Percentiles rank a stretch among this genome's conserved stretches.
Conservation (phyloP, 2,888 invertebrate species). For the Eugnorisma glareosa region DNA sequence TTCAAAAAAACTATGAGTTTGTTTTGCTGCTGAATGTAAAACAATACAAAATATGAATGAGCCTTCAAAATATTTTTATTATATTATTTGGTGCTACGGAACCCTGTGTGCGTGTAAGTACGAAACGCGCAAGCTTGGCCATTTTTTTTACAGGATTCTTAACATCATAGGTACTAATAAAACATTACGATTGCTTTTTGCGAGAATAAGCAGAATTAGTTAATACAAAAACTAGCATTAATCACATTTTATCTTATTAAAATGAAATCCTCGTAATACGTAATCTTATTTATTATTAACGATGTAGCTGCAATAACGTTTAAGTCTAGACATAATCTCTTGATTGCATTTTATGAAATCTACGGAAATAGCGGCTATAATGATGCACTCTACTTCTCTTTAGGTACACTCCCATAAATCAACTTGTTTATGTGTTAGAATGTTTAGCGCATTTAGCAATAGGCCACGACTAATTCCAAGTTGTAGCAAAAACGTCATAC, state of each 20-base stretch:
- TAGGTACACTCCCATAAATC: constrained; percentile 27
- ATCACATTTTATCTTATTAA: neutral
- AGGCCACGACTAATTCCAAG: neutral
- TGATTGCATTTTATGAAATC: constrained; percentile 29
- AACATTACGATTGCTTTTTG: neutral
- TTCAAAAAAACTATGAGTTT: too few species aligned
- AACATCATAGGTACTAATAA: neutral
- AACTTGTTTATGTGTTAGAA: constrained; percentile 10
- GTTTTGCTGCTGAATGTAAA: too few species aligned
- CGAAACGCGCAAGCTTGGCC: too few species aligned
- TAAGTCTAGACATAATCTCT: constrained; percentile 18
- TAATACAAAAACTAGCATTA: neutral
- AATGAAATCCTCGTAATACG: neutral
- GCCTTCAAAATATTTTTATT: too few species aligned
- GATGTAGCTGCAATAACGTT: neutral
- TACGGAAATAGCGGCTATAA: constrained; percentile 22
- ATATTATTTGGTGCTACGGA: too few species aligned
- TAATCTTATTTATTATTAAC: constrained; percentile 2
- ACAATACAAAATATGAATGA: too few species aligned
- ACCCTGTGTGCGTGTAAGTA: too few species aligned
- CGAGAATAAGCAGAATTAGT: neutral
- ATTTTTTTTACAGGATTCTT: neutral
- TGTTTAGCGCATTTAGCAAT: constrained; percentile 1
- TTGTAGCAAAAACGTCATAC: neutral
- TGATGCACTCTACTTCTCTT: constrained; percentile 45